A percentile compares a stretch with the other conserved stretches of the same genome.
These are phyloP conservation scores for Elgonia sp. DNA, from an alignment of 2,888 invertebrate species.

Conservation along the genomic window DNA sequence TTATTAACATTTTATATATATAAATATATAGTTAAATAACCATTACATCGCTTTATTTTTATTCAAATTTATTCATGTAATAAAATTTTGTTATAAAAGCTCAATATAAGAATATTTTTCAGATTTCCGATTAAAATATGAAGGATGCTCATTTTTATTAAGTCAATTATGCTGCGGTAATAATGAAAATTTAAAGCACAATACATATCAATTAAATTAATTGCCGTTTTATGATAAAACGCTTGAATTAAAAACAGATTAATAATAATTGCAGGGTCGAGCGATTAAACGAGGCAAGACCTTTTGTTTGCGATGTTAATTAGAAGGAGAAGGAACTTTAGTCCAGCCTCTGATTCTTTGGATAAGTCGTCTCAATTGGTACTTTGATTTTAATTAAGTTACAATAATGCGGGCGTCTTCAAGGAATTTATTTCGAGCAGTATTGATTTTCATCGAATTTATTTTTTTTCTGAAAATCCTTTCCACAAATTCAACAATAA, in stretches of 20 bases:
- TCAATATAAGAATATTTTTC: no score
- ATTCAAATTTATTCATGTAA: no score
- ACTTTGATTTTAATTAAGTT: slow-evolving; percentile 56
- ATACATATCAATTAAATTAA: slow-evolving; percentile 59
- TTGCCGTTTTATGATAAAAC: slow-evolving; percentile 42
- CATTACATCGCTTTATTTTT: no score
- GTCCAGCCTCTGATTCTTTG: slow-evolving; percentile 31
- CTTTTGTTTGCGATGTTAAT: slow-evolving; percentile 65
- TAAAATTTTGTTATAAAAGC: no score
- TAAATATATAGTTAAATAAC: no score
- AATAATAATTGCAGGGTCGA: slow-evolving; percentile 39
- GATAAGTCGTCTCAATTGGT: slow-evolving; percentile 52
- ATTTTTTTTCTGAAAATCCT: no score
- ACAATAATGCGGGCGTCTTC: slow-evolving; percentile 36
- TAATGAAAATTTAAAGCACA: slow-evolving; percentile 18
- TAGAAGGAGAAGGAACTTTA: slow-evolving; percentile 52
- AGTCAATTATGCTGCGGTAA: slow-evolving; percentile 8
- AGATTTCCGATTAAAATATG: no score
- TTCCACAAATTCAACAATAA: no score
- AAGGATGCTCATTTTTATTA: slow-evolving; percentile 1
- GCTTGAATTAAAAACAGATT: slow-evolving; percentile 52
- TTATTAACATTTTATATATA: no score
- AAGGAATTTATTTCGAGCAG: no score
- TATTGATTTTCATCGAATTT: no score
- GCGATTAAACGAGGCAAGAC: slow-evolving; percentile 19